phyloP scores from a whole-genome alignment of 2,797 vertebrate genomes.

The Tangara arthus region DNA sequence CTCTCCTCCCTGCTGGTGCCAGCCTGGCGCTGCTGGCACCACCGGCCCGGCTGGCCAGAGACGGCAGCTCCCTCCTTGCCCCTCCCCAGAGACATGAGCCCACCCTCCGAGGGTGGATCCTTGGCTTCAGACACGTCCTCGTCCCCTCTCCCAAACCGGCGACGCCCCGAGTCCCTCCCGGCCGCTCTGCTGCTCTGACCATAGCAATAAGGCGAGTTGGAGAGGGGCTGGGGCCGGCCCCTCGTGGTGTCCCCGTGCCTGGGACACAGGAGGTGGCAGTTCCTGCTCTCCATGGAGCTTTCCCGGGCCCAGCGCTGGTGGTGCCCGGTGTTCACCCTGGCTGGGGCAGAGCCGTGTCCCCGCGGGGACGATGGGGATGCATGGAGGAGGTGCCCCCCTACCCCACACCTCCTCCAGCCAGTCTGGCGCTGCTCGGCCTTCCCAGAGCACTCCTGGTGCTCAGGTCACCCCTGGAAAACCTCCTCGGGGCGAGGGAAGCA shows the following conservation, averaged over 20 bases:
- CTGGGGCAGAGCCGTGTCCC: background rate
- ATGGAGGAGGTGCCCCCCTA: background rate
- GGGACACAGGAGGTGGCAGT: background rate
- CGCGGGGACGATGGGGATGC: background rate
- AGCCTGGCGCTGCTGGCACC: background rate
- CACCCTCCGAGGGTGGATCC: background rate
- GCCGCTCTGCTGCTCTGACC: constrained; percentile 28
- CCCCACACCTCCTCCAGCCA: background rate
- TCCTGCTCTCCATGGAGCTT: background rate
- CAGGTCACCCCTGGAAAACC: background rate
- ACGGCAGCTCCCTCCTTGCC: background rate
- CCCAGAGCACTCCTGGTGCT: background rate
- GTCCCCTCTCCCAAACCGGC: background rate
- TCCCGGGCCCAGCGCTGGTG: background rate
- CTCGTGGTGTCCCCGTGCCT: background rate
- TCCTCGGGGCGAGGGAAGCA: background rate
- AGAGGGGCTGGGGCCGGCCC: background rate
- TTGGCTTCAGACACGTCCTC: background rate
- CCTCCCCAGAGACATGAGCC: background rate
- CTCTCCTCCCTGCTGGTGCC: background rate
- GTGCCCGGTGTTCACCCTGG: background rate
- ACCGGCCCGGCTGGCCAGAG: background rate
- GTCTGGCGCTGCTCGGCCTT: background rate
- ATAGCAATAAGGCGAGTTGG: constrained; percentile 69
- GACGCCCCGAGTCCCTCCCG: background rate